Conservation (phyloP, 2,888 invertebrate genomes). For the Andrena chrysosceles region DNA sequence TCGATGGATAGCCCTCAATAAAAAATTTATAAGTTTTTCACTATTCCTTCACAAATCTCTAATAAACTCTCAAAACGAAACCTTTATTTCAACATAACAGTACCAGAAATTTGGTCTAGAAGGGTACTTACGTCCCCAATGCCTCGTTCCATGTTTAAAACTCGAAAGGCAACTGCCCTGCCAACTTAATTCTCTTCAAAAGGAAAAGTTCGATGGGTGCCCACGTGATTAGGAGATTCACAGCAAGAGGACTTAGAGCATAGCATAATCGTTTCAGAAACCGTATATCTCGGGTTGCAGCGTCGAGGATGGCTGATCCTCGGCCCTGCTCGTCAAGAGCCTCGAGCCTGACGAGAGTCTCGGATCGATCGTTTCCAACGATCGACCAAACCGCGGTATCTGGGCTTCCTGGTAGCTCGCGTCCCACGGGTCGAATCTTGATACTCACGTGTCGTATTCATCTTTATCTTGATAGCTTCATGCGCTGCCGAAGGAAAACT, state of each 20-base stretch:
- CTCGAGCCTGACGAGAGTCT: constrained; percentile 13
- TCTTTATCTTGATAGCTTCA: not conserved
- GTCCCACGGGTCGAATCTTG: not conserved
- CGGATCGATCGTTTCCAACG: constrained; percentile 58
- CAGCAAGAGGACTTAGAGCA: not conserved
- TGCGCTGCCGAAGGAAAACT: not conserved
- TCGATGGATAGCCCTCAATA: too few relatives aligned
- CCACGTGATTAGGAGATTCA: constrained; percentile 20
- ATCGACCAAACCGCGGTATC: constrained; percentile 64
- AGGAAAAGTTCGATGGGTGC: not conserved
- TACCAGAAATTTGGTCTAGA: too few relatives aligned
- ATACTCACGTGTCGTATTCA: not conserved
- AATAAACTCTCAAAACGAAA: too few relatives aligned
- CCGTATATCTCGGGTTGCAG: not conserved
- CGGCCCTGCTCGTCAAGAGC: constrained; percentile 29
- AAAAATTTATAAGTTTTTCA: too few relatives aligned
- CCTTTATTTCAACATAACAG: too few relatives aligned
- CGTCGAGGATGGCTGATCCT: constrained; percentile 28
- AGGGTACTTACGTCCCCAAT: not conserved
- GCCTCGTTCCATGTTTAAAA: not conserved
- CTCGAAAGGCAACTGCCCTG: not conserved
- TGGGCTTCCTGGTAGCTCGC: constrained; percentile 31
- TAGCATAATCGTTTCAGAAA: constrained; percentile 18
- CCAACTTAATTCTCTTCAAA: not conserved
- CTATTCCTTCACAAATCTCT: too few relatives aligned